Base-by-base conservation (phyloP, 2,797 vertebrate genomes). In the Scarus forsteni region DNA sequence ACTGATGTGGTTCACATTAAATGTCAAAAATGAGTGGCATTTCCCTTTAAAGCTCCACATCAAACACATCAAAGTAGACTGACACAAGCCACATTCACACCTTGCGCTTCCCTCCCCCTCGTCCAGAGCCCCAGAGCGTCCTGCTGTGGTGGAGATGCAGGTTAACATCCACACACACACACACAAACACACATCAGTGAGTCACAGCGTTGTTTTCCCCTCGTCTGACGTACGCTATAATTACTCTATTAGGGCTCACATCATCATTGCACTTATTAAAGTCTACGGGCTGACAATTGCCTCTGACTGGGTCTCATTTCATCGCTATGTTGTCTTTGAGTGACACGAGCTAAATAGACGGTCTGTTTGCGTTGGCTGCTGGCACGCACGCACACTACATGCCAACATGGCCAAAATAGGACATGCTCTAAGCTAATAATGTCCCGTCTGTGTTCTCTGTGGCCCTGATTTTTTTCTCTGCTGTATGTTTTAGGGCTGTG, bases 361-460 rank as follows among this genome's bases (percentile, higher is more conserved):
- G 89, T 87, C 90, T 94, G 90, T 94, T 93, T 94, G 90, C 82
- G 45, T 81, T 91, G 92, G 91, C 90, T 35, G 59, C 73, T 5
- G 76, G 58, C 77, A 81, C 81, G 83, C 85, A 81, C 55, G 75
- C 85, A 68, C 15, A 19, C 78, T 69, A 78, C 81, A 87, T 88
- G 88, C 85, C 89, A 87, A 84, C 89, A 89, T 79, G 86, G 81
- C 88, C 91, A 86, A 92, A 91, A 89, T 84, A 91, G 90, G 86
- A 81, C 80, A 86, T 66, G 88, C 86, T 77, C 84, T 65, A 73
- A 86, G 89, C 79, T 82, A 89, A 91, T 89, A 89, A 79, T 77
- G 90, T 89, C 73, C 76, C 55, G 60, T 83, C 83, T 88, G 87
- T 84, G 75, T 75, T 85, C 83, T 62, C 66, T 65, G 50, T 45